Evolutionary conservation across 2,888 invertebrate species (phyloP).

Genomic region (Amiota mariae): DNA sequence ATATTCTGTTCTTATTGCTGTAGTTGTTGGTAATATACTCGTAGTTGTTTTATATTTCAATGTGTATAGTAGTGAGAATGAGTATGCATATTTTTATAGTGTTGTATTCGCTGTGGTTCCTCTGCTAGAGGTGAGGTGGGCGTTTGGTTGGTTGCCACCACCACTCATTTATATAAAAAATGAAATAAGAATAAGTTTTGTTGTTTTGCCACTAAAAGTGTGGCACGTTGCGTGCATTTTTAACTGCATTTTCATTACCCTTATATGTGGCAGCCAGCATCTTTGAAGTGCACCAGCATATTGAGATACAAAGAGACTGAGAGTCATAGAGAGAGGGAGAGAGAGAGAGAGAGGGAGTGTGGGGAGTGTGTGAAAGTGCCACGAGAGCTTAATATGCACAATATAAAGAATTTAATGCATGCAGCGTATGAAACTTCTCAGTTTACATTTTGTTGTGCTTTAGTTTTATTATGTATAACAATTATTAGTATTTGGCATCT

Average conservation of each 20-base stretch:
- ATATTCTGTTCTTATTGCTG: not conserved
- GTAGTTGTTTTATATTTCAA: not conserved
- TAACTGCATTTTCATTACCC: slow-evolving; percentile 5
- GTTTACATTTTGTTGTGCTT: slow-evolving; percentile 2
- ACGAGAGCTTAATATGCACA: too few species aligned
- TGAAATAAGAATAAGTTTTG: not conserved
- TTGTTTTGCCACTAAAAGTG: slow-evolving; percentile 5
- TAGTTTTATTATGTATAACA: not conserved
- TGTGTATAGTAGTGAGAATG: not conserved
- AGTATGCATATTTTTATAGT: not conserved
- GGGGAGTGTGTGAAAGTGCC: too few species aligned
- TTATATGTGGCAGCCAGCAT: not conserved
- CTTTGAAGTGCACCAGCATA: too few species aligned
- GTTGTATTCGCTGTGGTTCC: too few species aligned
- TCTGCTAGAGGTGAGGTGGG: too few species aligned
- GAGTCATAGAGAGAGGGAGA: too few species aligned
- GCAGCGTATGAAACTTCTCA: not conserved
- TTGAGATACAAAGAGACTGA: too few species aligned
- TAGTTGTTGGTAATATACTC: too few species aligned
- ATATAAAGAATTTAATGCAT: not conserved
- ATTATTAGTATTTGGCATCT: not conserved
- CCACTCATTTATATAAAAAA: too few species aligned
- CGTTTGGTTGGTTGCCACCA: not conserved
- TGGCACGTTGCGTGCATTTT: slow-evolving; percentile 1
- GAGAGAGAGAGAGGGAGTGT: too few species aligned